Base-by-base conservation (phyloP, 37 sponge, comb jelly and placozoan species). In the Dysidea cf. avara region DNA sequence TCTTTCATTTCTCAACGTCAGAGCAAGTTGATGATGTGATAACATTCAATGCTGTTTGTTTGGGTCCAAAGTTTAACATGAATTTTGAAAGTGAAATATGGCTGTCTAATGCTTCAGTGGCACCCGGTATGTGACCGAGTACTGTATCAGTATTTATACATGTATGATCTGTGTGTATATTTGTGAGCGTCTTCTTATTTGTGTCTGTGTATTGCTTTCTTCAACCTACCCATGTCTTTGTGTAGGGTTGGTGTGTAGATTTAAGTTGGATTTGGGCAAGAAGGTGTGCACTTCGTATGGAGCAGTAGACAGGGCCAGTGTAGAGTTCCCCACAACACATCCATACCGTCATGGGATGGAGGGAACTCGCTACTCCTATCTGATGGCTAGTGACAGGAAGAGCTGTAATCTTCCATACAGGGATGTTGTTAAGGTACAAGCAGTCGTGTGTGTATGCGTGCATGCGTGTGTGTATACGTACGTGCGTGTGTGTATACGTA, bases 301-400 rank as follows among this genome's bases (percentile, higher is more conserved):
- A 47, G 71, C 68, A 0, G 75, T 56, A 3, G 92, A 91, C 70
- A 74, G 65, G 7, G 83, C 92, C 38, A 86, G 80, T 60, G 92
- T 86, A 28, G 92, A 91, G 66, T 91, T 91, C 56, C 92, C 92
- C 39, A 78, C 87, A 3, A 56, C 61, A 2, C 86, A 91, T 35
- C 92, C 92, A 0, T 91, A 86, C 61, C 61, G 91, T 38, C 90
- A 94, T 78, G 87, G 90, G 1, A 69, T 64, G 29, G 30, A 53
- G 16, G 74, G 75, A 33, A 37, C 72, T 0, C 58, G 87, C 5
- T 94, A 83, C 83, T 86, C 83, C 0, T 94, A 94, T 68, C 70
- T 94, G 52, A 94, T 94, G 95, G 90, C 90, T 26, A 90, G 90
- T 79, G 95, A 94, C 54, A 66, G 91, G 11, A 64, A 85, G 24